A percentile compares a stretch with the other conserved stretches of the same genome.
Conservation (phyloP, 2,888 invertebrate genomes). For the Drosophila pseudotalamancana region DNA sequence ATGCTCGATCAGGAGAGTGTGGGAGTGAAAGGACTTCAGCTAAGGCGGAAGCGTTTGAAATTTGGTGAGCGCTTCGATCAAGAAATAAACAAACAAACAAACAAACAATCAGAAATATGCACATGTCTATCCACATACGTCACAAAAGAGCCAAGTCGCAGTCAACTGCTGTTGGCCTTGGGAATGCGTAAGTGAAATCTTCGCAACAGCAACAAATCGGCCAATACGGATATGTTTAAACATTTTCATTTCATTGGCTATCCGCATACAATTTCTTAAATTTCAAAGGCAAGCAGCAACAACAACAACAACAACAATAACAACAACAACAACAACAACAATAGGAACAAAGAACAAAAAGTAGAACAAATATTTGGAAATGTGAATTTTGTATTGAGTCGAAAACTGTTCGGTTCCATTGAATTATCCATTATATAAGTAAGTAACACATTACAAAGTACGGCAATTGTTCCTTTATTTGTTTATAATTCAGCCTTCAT, state of each 20-base stretch:
- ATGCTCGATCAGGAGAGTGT: background rate
- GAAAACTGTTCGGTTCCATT: constrained; percentile 27
- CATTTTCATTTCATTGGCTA: constrained; percentile 64
- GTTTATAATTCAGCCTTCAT: constrained; percentile 40
- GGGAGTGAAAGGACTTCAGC: constrained; percentile 1
- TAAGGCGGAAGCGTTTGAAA: constrained; percentile 20
- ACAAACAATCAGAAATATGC: background rate
- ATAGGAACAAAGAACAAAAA: constrained; percentile 35
- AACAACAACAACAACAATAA: constrained; percentile 12
- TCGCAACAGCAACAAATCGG: constrained; percentile 54
- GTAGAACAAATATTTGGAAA: constrained; percentile 76
- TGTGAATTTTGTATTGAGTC: constrained; percentile 62
- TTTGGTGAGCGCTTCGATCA: constrained; percentile 5
- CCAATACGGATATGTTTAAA: constrained; percentile 62
- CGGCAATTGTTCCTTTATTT: background rate
- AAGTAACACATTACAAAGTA: constrained; percentile 34
- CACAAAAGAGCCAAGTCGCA: constrained; percentile 52
- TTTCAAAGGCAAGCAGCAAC: constrained; percentile 49
- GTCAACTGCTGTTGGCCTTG: constrained; percentile 57
- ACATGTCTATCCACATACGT: constrained; percentile 40
- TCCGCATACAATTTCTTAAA: constrained; percentile 39
- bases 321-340: constrained; percentile 15
- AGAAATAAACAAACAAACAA: constrained; percentile 18
- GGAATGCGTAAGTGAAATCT: constrained; percentile 64
- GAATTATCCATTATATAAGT: constrained; percentile 2